Evolutionary conservation across 2,113 vertebrate species (phyloP).

Genomic region (Festucalex cinctus): DNA sequence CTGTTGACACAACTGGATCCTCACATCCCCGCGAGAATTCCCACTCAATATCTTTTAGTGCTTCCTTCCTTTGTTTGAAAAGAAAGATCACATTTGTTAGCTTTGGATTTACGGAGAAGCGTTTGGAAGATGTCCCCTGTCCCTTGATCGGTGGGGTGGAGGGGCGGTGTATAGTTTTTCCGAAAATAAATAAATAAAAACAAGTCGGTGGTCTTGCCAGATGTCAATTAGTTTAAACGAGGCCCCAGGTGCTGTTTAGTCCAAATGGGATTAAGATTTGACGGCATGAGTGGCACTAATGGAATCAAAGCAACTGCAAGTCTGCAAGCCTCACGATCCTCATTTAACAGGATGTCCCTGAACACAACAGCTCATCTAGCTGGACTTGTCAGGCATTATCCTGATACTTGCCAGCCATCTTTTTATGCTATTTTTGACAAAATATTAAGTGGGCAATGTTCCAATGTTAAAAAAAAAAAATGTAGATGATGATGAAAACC

Average conservation of each 20-base stretch:
- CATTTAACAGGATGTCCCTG: neutral
- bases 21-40: conserved; percentile 3
- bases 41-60: conserved; percentile 25
- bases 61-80: conserved; percentile 15
- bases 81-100: conserved; percentile 2
- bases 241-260: neutral
- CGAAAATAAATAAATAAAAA: neutral
- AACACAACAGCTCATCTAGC: neutral
- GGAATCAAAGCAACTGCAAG: neutral
- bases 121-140: neutral
- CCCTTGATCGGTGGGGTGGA: too few relatives aligned
- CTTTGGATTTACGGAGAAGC: neutral
- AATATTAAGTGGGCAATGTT: too few relatives aligned
- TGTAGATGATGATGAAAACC: too few relatives aligned
- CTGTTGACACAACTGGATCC: conserved; percentile 13
- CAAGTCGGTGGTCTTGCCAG: neutral
- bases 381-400: too few relatives aligned
- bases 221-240: neutral
- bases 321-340: neutral
- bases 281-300: conserved; percentile 2
- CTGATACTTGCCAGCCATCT: too few relatives aligned
- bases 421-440: too few relatives aligned
- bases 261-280: neutral
- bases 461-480: too few relatives aligned
- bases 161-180: too few relatives aligned